Base-by-base conservation (phyloP, 2,888 invertebrate species). In the Saturnia japonica region DNA sequence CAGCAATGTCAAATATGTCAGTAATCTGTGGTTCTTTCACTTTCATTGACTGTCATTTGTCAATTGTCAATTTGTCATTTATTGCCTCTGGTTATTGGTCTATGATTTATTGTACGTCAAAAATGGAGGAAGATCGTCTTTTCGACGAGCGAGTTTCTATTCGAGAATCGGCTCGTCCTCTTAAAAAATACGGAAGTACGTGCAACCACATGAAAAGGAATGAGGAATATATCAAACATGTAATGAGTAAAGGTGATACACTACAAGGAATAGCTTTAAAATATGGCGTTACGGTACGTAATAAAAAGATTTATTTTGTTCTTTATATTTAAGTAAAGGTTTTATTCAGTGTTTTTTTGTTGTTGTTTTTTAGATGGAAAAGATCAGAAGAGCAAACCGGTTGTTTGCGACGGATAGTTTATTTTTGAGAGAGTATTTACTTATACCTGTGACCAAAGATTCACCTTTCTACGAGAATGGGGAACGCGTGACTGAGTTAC, bases 321-420 rank as follows among this genome's bases (percentile, higher is more conserved):
- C 83, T 85, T 77, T 76, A 74, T 72, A 71, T 74, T 73, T 72
- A 72, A 75, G 74, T 75, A 74, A 71, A 72, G 51, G 40, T 72
- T 73, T n/a, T 70, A 68, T 71, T 75, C 75, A 71, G 79, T 76
- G 71, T 82, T 70, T 69, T 72, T 80, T 76, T 84, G n/a, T 84
- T 85, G 76, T 95, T n/a, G n/a, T n/a, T n/a, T n/a, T 95, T 70
- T 94, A 99, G 99, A 98, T 98, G 89, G 99, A 99, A 94, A 97
- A 98, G 92, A 97, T 99, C 85, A 96, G 98, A 82, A 95, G 98
- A 83, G 97, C 96, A 72, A 99, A 99, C 91, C 96, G 97, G 82
- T 94, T 99, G 74, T 99, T 98, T 95, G 97, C 98, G 51, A 96
- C 97, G 70, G 99, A 99, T 90, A 98, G 98, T 94, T 95, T 99